Conservation (phyloP, 2,888 invertebrate species). For the Chirona hameri region DNA sequence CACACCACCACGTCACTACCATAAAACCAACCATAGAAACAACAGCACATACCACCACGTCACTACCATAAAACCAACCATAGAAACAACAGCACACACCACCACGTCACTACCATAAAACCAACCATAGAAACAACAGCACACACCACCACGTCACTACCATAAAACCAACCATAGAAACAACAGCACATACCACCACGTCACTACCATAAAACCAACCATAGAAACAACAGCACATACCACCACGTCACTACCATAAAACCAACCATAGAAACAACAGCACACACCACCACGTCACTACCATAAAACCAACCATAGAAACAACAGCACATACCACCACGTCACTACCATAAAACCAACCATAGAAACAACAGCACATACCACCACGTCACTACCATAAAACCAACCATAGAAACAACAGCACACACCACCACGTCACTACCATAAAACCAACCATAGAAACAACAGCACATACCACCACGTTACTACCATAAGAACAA, state of each 20-base stretch:
- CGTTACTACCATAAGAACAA: too few relatives aligned
- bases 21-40: too few relatives aligned
- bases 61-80: too few relatives aligned
- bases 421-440: conserved; percentile 71
- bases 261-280: not conserved
- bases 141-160: conserved; percentile 76
- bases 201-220: too few relatives aligned
- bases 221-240: conserved; percentile 53
- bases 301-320: too few relatives aligned
- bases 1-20: conserved; percentile 77
- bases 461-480: conserved; percentile 62
- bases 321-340: conserved; percentile 64
- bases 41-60: conserved; percentile 65
- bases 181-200: conserved; percentile 64
- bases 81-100: conserved; percentile 53
- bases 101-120: too few relatives aligned
- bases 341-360: too few relatives aligned
- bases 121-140: not conserved
- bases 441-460: too few relatives aligned
- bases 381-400: too few relatives aligned
- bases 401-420: not conserved
- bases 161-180: too few relatives aligned
- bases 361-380: conserved; percentile 50
- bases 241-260: too few relatives aligned
- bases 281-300: conserved; percentile 73